Base-by-base conservation (phyloP, 2,113 vertebrate genomes). In the Neopipo cinnamomea region DNA sequence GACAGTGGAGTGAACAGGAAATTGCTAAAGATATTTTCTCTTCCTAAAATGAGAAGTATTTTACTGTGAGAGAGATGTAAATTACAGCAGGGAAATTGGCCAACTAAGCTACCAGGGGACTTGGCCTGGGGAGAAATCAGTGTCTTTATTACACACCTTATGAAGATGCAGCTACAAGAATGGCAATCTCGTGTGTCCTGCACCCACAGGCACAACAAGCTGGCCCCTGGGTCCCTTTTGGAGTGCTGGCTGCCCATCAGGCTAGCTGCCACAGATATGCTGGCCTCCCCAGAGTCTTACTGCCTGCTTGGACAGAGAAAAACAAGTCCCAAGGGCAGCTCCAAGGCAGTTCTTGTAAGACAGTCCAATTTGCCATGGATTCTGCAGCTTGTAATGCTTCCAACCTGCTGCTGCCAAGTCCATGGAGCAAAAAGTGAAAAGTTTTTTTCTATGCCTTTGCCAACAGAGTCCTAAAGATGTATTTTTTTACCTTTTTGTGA, bases 401-500 rank as follows among this genome's bases (percentile, higher is more conserved):
- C 35, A 58, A 14, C 4, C 41, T 87, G 35, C 56, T 65, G 30
- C 56, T 75, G 23, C 30, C 44, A 61, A 11, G 33, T 31, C 39
- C 17, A 21, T 6, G 30, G 66, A 88, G 44, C 24, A 87, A 92
- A 67, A 80, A 86, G 9, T 41, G 19, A 37, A 76, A 75, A 71
- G 56, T 85, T 95, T 85, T 72, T 81, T 92, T 62, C 37, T n/a
- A 33, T 44, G 49, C 8, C n/a, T 61, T 67, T 46, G 35, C 35
- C 72, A 91, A 55, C 12, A 47, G 41, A 79, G 35, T 63, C 61
- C 59, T 92, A 52, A 94, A 61, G 56, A 68, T 3, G 0, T 14
- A 5, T 46, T 81, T 85, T 44, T 93, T 92, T 75, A 61, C 23
- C 7, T 96, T 66, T 94, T 78, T 93, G n/a, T 78, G 77, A 42